phyloP scores from a whole-genome alignment of 2,797 vertebrate species.

The Semaprochilodus insignis region DNA sequence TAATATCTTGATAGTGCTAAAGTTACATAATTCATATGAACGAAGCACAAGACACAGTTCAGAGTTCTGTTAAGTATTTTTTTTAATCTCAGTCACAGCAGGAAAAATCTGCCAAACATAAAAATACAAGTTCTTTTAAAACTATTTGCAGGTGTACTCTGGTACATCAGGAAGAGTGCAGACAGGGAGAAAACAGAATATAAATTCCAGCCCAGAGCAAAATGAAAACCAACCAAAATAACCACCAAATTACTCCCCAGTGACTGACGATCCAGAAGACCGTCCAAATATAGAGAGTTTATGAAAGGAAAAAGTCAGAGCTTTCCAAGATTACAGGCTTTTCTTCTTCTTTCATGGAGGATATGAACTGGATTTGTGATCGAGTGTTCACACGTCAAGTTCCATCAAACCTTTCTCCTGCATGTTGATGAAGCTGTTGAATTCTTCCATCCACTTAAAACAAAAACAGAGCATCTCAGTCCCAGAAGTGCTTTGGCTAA shows the following conservation, averaged over 20 bases:
- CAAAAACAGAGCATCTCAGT: neutral
- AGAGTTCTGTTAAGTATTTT: slow-evolving; percentile 42
- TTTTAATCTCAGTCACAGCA: slow-evolving; percentile 67
- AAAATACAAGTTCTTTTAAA: slow-evolving; percentile 62
- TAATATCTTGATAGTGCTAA: neutral
- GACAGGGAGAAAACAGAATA: neutral
- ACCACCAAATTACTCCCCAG: neutral
- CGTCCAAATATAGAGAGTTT: neutral
- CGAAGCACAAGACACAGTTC: slow-evolving; percentile 21
- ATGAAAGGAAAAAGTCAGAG: neutral
- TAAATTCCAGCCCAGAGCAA: slow-evolving; percentile 13
- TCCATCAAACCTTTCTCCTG: neutral
- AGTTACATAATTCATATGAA: neutral
- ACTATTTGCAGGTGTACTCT: slow-evolving; percentile 58
- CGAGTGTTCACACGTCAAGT: too few species aligned
- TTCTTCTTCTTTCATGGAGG: neutral
- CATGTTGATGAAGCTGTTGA: neutral
- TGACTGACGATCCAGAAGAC: neutral
- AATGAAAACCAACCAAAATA: slow-evolving; percentile 24
- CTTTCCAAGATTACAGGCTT: neutral
- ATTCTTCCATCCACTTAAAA: neutral
- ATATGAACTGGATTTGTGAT: slow-evolving; percentile 1
- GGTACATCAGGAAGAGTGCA: slow-evolving; percentile 52
- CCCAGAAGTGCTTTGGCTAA: neutral
- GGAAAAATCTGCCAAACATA: slow-evolving; percentile 69